Conservation (phyloP, 2,888 invertebrate genomes). For the Zaprionus bogoriensis region DNA sequence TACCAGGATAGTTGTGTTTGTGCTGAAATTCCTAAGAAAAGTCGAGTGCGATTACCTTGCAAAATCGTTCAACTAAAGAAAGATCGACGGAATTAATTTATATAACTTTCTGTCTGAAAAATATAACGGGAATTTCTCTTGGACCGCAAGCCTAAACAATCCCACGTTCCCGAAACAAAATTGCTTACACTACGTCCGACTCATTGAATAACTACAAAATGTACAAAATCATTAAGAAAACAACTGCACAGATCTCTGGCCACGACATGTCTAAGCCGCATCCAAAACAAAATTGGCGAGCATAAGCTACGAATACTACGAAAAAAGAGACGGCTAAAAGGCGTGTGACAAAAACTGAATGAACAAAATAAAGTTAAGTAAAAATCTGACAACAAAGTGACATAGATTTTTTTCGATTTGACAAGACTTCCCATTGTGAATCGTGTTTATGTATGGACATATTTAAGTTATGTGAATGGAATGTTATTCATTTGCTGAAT, state of each 20-base stretch:
- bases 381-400: constrained; percentile 35
- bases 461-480: constrained; percentile 5
- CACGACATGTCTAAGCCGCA: constrained; percentile 28
- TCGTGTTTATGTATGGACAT: constrained; percentile 16
- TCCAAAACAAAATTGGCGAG: constrained; percentile 29
- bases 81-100: too few relatives aligned
- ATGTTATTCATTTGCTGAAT: too few relatives aligned
- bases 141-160: constrained; percentile 14
- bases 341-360: constrained; percentile 40
- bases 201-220: constrained; percentile 48
- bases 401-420: constrained; percentile 7
- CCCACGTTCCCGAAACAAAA: constrained; percentile 67
- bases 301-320: constrained; percentile 20
- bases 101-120: too few relatives aligned
- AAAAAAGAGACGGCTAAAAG: constrained; percentile 36
- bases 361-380: constrained; percentile 11
- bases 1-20: constrained; percentile 4
- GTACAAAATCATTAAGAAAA: constrained; percentile 68
- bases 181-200: constrained; percentile 22
- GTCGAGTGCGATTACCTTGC: constrained; percentile 15
- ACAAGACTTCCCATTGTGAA: constrained; percentile 5
- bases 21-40: constrained; percentile 22
- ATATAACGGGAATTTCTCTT: constrained; percentile 11
- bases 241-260: constrained; percentile 39
- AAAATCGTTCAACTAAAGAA: background rate